These are phyloP conservation scores for Ctenomys sociabilis DNA, from an alignment of 2,113 vertebrate genomes.

Conservation along the genomic window DNA sequence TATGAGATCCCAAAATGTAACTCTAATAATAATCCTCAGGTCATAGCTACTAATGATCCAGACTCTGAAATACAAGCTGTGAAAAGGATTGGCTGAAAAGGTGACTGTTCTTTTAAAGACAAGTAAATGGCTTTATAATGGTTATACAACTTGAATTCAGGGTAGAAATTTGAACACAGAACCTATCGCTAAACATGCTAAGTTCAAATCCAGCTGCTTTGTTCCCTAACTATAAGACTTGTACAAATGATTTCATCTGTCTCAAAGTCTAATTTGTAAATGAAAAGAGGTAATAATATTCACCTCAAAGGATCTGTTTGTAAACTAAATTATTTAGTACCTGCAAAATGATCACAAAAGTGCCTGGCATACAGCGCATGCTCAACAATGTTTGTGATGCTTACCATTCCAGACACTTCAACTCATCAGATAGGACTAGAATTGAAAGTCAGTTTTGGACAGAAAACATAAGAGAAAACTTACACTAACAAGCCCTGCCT, in stretches of 20 bases:
- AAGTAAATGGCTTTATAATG: not conserved
- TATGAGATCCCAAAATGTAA: not conserved
- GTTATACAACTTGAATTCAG: not conserved
- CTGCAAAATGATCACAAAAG: not conserved
- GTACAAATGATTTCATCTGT: not conserved
- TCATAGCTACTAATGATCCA: not conserved
- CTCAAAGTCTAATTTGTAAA: not conserved
- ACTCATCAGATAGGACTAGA: not conserved
- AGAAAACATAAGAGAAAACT: not conserved
- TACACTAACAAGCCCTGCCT: not conserved
- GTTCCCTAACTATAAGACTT: not conserved
- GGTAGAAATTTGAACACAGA: not conserved
- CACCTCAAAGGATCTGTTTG: not conserved
- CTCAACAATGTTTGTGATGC: not conserved
- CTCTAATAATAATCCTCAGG: not conserved
- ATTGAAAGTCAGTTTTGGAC: not conserved
- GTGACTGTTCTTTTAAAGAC: not conserved
- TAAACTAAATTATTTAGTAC: not conserved
- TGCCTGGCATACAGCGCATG: not conserved
- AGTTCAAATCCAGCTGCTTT: not conserved
- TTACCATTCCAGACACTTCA: not conserved
- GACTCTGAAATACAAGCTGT: not conserved
- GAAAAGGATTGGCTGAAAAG: not conserved
- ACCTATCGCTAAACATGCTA: not conserved
- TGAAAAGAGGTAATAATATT: not conserved